Base-by-base conservation (phyloP, 2,797 vertebrate species). In the Pygocentrus nattereri region DNA sequence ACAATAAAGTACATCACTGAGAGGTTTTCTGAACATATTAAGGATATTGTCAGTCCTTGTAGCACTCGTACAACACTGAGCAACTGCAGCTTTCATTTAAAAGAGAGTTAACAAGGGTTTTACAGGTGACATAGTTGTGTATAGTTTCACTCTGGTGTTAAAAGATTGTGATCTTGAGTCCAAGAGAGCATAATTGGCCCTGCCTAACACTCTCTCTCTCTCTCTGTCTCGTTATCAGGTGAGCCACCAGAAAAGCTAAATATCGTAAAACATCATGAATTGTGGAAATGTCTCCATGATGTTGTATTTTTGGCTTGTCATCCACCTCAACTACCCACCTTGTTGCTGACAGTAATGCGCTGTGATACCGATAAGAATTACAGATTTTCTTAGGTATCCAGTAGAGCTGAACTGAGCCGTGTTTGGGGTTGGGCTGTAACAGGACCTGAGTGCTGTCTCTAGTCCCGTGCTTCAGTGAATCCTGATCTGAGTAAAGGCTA, bases 391-490 rank as follows among this genome's bases (percentile, higher is more conserved):
- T 13, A 59, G 47, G 30, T 12, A 21, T 58, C 68, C 34, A 79
- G 65, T 4, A 3, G 50, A 76, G 21, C 59, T 70, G 76, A 82
- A 74, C 74, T 25, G 54, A 70, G 59, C 54, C 13, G 21, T 67
- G 62, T 73, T 72, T 50, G 58, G 65, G 70, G 79, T 76, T 71
- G 72, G 47, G 58, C 47, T 85, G 89, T 88, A 88, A 90, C 68
- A 38, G 64, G 85, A 89, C 52, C 76, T 16, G 54, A 16, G 77
- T 78, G 85, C 85, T 92, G 89, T 78, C 81, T 69, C 93, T 92
- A 31, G 59, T 90, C 90, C 81, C 75, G 59, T 70, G 88, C 85
- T 80, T 79, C 88, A 87, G 85, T 89, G 90, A 88, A 89, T 84
- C 76, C 64, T 31, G 64, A 85, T 82, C 77, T 23, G 61, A 21